phyloP scores from a whole-genome alignment of 2,888 invertebrate species.

The Dicycla oo region DNA sequence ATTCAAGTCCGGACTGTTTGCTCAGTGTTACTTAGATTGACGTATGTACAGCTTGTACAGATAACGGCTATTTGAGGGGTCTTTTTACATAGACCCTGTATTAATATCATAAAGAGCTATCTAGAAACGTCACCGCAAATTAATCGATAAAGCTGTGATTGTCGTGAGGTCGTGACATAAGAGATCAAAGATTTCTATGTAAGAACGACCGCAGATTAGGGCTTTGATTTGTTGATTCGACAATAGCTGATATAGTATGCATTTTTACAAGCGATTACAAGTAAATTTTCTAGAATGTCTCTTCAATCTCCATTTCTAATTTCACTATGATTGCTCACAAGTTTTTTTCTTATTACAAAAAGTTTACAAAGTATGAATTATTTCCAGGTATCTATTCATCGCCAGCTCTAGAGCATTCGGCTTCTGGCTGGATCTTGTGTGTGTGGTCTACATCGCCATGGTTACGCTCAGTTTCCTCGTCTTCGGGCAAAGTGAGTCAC shows the following conservation, averaged over 20 bases:
- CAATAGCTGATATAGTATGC: background rate
- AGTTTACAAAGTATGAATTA: background rate
- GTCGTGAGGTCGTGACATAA: background rate
- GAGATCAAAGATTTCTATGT: background rate
- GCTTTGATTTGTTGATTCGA: background rate
- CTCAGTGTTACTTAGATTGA: background rate
- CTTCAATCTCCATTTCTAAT: background rate
- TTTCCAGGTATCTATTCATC: constrained; percentile 94
- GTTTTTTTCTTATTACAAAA: too few relatives aligned
- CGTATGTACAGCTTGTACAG: background rate
- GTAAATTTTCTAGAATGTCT: background rate
- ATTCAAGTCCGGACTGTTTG: too few relatives aligned
- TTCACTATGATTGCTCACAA: background rate
- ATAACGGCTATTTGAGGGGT: background rate
- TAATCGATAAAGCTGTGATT: background rate
- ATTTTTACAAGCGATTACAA: background rate
- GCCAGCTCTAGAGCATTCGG: constrained; percentile 98
- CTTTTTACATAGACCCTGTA: background rate
- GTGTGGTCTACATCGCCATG: constrained; percentile 95
- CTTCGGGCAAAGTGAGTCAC: constrained; percentile 87
- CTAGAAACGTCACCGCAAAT: background rate
- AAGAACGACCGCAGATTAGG: background rate
- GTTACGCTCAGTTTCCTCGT: constrained; percentile 97
- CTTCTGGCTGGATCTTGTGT: constrained; percentile 97
- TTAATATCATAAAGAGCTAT: background rate